A percentile compares a stretch with the other conserved stretches of the same genome.
Evolutionary conservation across 1,140 invertebrate genomes (phyloP).

Genomic region (Achatina immaculata): DNA sequence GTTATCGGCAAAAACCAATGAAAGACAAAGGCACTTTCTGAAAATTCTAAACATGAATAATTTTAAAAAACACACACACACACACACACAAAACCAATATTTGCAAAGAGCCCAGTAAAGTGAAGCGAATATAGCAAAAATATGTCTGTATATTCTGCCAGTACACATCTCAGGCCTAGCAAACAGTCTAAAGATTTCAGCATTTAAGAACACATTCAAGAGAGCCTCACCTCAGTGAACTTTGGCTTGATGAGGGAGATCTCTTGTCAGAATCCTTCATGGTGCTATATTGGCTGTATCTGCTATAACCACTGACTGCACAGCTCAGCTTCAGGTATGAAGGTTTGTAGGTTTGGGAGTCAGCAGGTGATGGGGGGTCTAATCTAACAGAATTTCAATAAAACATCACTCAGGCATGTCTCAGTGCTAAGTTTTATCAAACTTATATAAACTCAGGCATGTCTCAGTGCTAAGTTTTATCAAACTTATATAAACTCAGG

Average conservation of each 20-base stretch:
- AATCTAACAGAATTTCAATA: background rate
- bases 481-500: no score
- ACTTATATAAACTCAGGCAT: no score
- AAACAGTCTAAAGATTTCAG: no score
- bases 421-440: no score
- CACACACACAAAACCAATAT: background rate
- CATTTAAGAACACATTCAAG: no score
- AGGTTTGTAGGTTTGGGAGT: constrained; percentile 50
- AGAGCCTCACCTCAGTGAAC: constrained; percentile 42
- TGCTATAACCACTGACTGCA: constrained; percentile 62
- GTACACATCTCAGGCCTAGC: no score
- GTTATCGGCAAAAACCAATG: no score
- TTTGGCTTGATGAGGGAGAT: constrained; percentile 59
- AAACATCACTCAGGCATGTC: background rate
- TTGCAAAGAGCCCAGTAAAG: background rate
- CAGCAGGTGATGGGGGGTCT: constrained; percentile 15
- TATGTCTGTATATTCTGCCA: no score
- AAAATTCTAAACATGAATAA: no score
- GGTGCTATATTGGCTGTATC: constrained; percentile 55
- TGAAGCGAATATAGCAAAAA: no score
- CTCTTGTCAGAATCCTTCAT: constrained; percentile 56
- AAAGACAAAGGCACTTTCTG: no score
- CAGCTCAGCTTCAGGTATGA: constrained; percentile 63
- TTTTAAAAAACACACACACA: background rate
- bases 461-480: no score